Percentiles rank a stretch among this genome's conserved stretches.
phyloP scores from a whole-genome alignment of 2,113 vertebrate genomes.

The Xyliphius kryptos region DNA sequence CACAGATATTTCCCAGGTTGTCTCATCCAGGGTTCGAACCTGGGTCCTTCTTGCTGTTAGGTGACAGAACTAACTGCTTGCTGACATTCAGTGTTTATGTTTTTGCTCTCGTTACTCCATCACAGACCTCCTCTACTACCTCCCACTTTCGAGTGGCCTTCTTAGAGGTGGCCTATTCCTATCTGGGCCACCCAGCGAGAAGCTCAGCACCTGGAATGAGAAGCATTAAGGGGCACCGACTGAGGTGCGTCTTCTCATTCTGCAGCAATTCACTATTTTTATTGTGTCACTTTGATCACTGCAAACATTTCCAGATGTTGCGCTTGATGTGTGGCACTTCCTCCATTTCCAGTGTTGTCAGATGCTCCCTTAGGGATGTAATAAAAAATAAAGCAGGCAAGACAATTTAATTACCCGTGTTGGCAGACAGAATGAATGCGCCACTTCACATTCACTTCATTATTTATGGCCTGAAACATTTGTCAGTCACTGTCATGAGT shows the following conservation, averaged over 20 bases:
- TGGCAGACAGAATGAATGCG: neutral
- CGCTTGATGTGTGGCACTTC: conserved; percentile 31
- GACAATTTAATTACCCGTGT: conserved; percentile 16
- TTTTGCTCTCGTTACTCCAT: too few species aligned
- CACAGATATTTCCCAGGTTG: too few species aligned
- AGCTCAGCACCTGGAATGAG: conserved; percentile 29
- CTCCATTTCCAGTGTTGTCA: conserved; percentile 13
- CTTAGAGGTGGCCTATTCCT: conserved; percentile 10
- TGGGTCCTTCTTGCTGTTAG: too few species aligned
- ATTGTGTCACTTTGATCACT: conserved; percentile 37
- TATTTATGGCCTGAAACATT: too few species aligned
- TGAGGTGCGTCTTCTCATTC: conserved; percentile 13
- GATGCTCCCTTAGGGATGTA: conserved; percentile 37
- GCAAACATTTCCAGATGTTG: conserved; percentile 36
- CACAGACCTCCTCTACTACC: too few species aligned
- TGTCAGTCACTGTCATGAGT: too few species aligned
- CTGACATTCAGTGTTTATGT: too few species aligned
- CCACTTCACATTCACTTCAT: too few species aligned
- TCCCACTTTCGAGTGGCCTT: neutral
- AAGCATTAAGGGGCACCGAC: conserved; percentile 8
- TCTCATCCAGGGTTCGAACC: too few species aligned
- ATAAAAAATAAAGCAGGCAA: conserved; percentile 39
- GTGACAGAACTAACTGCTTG: too few species aligned
- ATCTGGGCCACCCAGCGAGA: conserved; percentile 42
- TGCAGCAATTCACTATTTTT: conserved; percentile 34